Evolutionary conservation across 2,888 invertebrate genomes (phyloP), one percentile per base, ranked within the genome.

Genomic region (Troilus luridus): DNA sequence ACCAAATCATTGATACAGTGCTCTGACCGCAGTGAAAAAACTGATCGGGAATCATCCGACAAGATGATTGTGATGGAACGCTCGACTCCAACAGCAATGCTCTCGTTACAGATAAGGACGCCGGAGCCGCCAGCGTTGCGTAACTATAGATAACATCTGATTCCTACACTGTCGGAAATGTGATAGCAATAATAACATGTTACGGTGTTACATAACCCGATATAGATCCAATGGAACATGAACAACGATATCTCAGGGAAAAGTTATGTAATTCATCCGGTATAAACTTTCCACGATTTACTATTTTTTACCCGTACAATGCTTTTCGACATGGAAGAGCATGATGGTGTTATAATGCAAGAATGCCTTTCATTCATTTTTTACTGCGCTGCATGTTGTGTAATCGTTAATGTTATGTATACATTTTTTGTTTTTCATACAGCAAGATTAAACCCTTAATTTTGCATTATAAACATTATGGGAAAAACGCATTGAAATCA

Each of bases 151-250:
- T 67, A 67, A 67, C 67, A 67, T 67, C 67, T 67, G 12, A 67
- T 67, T 67, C 24, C 67, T 24, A 1, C 24, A 12, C 67, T 67
- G 67, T 24, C 67, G 24, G 67, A 67, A 24, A 67, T 67, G 67
- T 24, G 67, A 67, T 67, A 67, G 67, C 67, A 67, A 67, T 67
- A 67, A 67, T 67, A 67, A 67, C 10, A 67, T 14, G 67, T 67
- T 67, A 67, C 24, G 14, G 1, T 6, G 67, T 67, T 67, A 67
- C 24, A 12, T 27, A 67, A 67, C 24, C 24, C 24, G 67, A 67
- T 24, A 67, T 12, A 24, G 24, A 67, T 67, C 67, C 67, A 24
- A 67, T 67, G 67, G 67, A 24, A 67, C 67, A 24, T 27, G 67
- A 67, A 67, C 14, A 67, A 24, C 24, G 24, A 67, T 67, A 67